A percentile compares a stretch with the other conserved stretches of the same genome.
These are phyloP conservation scores for Orussus abietinus DNA, from an alignment of 1,140 invertebrate genomes.

Conservation along the genomic window DNA sequence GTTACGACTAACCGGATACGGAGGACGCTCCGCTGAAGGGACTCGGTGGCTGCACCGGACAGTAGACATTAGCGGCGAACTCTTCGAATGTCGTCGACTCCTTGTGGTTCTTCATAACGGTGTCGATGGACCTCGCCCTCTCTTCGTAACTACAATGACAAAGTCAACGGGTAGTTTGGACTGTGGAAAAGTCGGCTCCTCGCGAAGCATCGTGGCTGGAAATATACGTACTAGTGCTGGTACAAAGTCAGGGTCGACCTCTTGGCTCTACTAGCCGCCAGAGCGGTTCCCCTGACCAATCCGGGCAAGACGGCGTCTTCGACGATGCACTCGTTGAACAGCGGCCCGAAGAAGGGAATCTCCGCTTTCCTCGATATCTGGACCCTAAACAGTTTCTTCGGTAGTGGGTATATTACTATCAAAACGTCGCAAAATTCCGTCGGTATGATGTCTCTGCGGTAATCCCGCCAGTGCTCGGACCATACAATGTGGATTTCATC, in stretches of 20 bases:
- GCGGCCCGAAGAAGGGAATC: constrained; percentile 92
- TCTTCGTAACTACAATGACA: constrained; percentile 77
- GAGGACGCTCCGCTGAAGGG: constrained; percentile 51
- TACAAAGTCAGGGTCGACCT: constrained; percentile 83
- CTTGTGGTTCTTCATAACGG: constrained; percentile 85
- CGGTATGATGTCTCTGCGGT: constrained; percentile 93
- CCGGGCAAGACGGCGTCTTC: constrained; percentile 78
- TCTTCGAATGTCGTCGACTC: constrained; percentile 89
- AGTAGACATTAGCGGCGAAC: constrained; percentile 81
- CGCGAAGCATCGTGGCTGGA: background rate
- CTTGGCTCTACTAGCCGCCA: constrained; percentile 89
- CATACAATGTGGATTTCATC: constrained; percentile 99
- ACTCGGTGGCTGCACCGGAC: constrained; percentile 63
- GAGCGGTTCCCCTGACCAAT: constrained; percentile 85
- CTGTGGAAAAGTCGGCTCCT: background rate
- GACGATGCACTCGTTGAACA: constrained; percentile 93
- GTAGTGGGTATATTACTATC: constrained; percentile 93
- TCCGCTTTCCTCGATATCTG: constrained; percentile 54
- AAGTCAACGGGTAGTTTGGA: constrained; percentile 12
- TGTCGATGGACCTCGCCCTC: constrained; percentile 79
- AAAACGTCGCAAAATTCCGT: constrained; percentile 99
- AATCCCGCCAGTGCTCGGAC: constrained; percentile 95
- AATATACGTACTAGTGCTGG: constrained; percentile 77
- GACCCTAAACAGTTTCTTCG: constrained; percentile 57
- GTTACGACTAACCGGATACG: constrained; percentile 46